Percentiles rank a stretch among this genome's conserved stretches.
Evolutionary conservation across 2,888 invertebrate genomes (phyloP).

Genomic region (Troides aeacus): DNA sequence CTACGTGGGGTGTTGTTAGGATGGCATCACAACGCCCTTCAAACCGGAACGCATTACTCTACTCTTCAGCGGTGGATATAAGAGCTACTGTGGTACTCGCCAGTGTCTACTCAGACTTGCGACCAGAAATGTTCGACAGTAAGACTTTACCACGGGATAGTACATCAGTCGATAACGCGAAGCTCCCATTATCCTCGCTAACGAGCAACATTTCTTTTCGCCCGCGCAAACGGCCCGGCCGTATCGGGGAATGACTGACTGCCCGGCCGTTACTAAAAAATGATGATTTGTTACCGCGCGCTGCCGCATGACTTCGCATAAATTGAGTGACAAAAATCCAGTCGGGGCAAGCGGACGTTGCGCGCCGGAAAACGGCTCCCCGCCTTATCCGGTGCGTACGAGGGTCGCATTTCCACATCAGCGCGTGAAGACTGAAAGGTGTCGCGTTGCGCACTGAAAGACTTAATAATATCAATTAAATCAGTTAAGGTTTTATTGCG

Average conservation of each 20-base stretch:
- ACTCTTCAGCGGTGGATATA: no score
- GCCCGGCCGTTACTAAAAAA: slow-evolving; percentile 61
- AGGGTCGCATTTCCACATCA: slow-evolving; percentile 39
- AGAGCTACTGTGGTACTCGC: no score
- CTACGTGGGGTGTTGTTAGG: no score
- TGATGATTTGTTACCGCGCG: slow-evolving; percentile 71
- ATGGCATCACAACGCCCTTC: no score
- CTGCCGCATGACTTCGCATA: slow-evolving; percentile 62
- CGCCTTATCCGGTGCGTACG: slow-evolving; percentile 35
- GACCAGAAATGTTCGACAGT: no score
- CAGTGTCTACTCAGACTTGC: no score
- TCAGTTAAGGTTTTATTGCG: slow-evolving; percentile 66
- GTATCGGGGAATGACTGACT: slow-evolving; percentile 56
- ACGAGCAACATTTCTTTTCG: slow-evolving; percentile 70
- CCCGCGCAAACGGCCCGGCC: slow-evolving; percentile 48
- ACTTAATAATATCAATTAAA: slow-evolving; percentile 70
- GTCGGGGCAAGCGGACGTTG: slow-evolving; percentile 36
- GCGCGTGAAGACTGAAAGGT: slow-evolving; percentile 38
- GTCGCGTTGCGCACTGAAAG: slow-evolving; percentile 56
- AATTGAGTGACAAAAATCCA: slow-evolving; percentile 73
- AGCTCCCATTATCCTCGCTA: slow-evolving; percentile 67
- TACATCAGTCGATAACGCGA: slow-evolving; percentile 62
- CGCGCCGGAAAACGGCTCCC: slow-evolving; percentile 23
- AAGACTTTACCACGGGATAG: slow-evolving; percentile 45
- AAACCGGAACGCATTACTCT: no score